Percentiles rank a stretch among this genome's conserved stretches.
These are phyloP conservation scores for Sphaeramia orbicularis DNA, from an alignment of 2,797 vertebrate genomes.

Conservation along the genomic window DNA sequence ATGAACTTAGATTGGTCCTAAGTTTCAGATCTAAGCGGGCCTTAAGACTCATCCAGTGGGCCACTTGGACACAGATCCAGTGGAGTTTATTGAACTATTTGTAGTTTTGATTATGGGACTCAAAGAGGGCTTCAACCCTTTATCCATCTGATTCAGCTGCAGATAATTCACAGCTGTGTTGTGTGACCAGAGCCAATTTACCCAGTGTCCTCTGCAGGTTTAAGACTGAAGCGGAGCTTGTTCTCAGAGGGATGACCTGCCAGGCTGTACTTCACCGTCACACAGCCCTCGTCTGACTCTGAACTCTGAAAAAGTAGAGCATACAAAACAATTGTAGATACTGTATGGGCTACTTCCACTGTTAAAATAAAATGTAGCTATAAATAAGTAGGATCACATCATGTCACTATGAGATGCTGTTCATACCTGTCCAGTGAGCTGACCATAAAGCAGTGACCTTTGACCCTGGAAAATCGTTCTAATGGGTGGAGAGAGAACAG, in stretches of 20 bases:
- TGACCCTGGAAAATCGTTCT: constrained; percentile 86
- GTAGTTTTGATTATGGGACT: too few relatives aligned
- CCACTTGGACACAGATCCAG: too few relatives aligned
- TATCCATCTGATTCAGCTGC: too few relatives aligned
- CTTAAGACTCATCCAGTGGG: too few relatives aligned
- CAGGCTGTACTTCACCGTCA: constrained; percentile 81
- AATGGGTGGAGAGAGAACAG: constrained; percentile 81
- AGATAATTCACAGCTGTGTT: background rate
- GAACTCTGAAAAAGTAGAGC: constrained; percentile 63
- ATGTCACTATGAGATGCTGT: background rate
- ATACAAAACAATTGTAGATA: background rate
- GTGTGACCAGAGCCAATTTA: constrained; percentile 34
- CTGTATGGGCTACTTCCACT: too few relatives aligned
- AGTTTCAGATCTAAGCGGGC: too few relatives aligned
- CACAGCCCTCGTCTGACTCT: constrained; percentile 66
- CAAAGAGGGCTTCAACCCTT: too few relatives aligned
- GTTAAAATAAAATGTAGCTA: background rate
- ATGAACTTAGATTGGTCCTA: too few relatives aligned
- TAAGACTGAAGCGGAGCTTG: constrained; percentile 78
- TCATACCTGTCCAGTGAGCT: constrained; percentile 77
- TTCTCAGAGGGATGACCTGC: constrained; percentile 76
- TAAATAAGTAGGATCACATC: background rate
- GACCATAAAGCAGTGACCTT: constrained; percentile 82
- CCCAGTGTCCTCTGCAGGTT: constrained; percentile 73
- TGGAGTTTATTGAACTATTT: too few relatives aligned